These are phyloP conservation scores for Sphaeridia pumilis DNA, from an alignment of 2,888 invertebrate genomes.

Conservation along the genomic window DNA sequence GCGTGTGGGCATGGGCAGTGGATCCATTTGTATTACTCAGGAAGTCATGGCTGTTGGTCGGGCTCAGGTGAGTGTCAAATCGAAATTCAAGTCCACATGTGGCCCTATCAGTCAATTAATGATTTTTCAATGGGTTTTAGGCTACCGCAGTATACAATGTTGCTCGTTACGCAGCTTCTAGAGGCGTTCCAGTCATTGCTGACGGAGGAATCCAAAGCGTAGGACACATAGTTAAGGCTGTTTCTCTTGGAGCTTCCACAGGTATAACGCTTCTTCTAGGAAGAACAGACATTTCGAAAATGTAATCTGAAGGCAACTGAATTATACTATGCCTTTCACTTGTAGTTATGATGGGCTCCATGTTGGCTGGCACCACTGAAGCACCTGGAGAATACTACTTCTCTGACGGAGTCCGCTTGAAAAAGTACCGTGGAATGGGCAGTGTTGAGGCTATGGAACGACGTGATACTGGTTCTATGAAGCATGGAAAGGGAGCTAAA, in stretches of 20 bases:
- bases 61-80: slow-evolving; percentile 68
- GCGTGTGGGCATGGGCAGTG: slow-evolving; percentile 97
- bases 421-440: slow-evolving; percentile 99
- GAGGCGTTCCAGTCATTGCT: slow-evolving; percentile 92
- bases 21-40: slow-evolving; percentile 98
- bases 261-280: no score
- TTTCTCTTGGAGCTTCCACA: slow-evolving; percentile 86
- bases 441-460: slow-evolving; percentile 97
- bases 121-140: slow-evolving; percentile 6
- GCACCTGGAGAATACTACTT: slow-evolving; percentile 99
- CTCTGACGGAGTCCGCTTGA: slow-evolving; percentile 91
- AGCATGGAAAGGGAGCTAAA: slow-evolving; percentile 5
- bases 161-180: slow-evolving; percentile 72
- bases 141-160: slow-evolving; percentile 94
- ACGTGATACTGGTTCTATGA: slow-evolving; percentile 60
- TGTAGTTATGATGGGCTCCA: slow-evolving; percentile 98
- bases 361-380: slow-evolving; percentile 94
- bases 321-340: no score
- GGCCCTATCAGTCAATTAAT: no score
- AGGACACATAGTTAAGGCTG: slow-evolving; percentile 90
- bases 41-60: slow-evolving; percentile 99
- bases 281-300: no score
- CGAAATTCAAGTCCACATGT: no score
- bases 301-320: no score
- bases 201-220: slow-evolving; percentile 96